Percentiles rank a stretch among this genome's conserved stretches.
phyloP scores from a whole-genome alignment of 2,797 vertebrate genomes.

The Anomalospiza imberbis region DNA sequence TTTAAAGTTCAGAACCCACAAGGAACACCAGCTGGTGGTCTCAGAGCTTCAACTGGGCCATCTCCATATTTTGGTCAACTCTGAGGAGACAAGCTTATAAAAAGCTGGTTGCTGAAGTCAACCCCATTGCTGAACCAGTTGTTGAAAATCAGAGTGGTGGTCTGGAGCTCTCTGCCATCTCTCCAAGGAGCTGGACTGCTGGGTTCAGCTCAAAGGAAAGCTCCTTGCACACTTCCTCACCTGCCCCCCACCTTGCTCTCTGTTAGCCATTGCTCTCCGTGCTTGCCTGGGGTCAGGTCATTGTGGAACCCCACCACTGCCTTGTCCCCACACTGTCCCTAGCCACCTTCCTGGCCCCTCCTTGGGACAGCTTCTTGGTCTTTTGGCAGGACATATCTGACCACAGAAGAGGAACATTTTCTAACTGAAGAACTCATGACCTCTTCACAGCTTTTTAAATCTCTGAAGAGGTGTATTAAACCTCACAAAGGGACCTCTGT shows the following conservation, averaged over 20 bases:
- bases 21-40: background rate
- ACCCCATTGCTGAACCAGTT: background rate
- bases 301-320: background rate
- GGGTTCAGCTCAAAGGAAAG: background rate
- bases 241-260: rapidly evolving
- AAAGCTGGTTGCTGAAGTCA: background rate
- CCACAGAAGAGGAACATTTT: background rate
- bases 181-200: background rate
- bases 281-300: background rate
- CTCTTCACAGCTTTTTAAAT: background rate
- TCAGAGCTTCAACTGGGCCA: background rate
- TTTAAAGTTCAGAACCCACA: background rate
- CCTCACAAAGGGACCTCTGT: background rate
- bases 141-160: background rate
- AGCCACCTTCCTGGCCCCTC: background rate
- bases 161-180: background rate
- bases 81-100: background rate
- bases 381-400: background rate
- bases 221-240: background rate
- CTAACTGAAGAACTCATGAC: background rate
- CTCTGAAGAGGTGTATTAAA: background rate
- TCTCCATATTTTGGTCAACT: background rate
- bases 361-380: background rate
- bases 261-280: background rate
- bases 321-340: background rate